Evolutionary conservation across 2,113 vertebrate genomes (phyloP).

Genomic region (Pachypanchax playfairii): DNA sequence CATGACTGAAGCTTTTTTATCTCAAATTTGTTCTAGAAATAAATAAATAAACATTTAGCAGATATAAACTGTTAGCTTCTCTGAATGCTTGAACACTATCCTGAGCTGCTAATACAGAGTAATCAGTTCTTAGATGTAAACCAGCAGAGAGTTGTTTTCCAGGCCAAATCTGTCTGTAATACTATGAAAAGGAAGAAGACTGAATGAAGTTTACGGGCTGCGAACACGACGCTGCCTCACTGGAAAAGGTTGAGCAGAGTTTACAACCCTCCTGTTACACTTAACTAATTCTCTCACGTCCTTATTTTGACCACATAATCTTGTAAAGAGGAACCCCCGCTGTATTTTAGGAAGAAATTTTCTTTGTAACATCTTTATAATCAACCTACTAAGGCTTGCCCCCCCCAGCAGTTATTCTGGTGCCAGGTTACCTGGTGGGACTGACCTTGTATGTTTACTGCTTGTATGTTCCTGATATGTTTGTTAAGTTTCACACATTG

Average conservation of each 20-base stretch:
- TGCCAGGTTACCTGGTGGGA: slow-evolving; percentile 22
- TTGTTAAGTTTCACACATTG: slow-evolving; percentile 17
- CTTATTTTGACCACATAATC: slow-evolving; percentile 32
- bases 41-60: too few species aligned
- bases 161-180: too few species aligned
- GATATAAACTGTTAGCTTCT: too few species aligned
- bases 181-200: not conserved
- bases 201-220: not conserved
- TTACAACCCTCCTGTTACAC: slow-evolving; percentile 20
- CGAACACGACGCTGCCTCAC: not conserved
- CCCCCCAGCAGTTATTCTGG: slow-evolving; percentile 7
- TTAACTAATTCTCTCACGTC: slow-evolving; percentile 21
- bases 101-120: too few species aligned
- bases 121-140: too few species aligned
- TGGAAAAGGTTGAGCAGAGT: not conserved
- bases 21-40: too few species aligned
- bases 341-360: slow-evolving; percentile 35
- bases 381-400: slow-evolving; percentile 55
- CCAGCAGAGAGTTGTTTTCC: too few species aligned
- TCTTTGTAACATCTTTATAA: slow-evolving; percentile 23
- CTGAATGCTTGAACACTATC: too few species aligned
- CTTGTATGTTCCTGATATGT: slow-evolving; percentile 22
- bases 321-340: slow-evolving; percentile 32
- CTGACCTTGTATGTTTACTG: slow-evolving; percentile 2
- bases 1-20: too few species aligned